Base-by-base conservation (phyloP, 1,140 invertebrate species). In the Conus ventricosus region DNA sequence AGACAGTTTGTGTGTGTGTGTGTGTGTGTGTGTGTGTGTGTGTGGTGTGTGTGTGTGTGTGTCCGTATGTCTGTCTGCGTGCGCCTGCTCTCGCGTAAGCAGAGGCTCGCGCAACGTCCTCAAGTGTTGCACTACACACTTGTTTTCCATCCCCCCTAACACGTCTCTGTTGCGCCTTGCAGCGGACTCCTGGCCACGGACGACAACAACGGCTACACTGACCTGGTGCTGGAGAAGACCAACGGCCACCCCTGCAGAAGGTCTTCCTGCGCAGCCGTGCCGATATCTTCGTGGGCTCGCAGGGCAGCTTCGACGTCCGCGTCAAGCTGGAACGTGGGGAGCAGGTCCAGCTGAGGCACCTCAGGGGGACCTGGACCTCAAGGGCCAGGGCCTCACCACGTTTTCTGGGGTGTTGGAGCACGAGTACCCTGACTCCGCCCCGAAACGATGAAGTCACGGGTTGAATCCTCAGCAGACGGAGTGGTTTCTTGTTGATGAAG, bases 261-360 rank as follows among this genome's bases (percentile, higher is more conserved):
- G 51, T 81, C 80, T 81, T 81, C 51, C 80, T 81, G 11, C 39
- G 80, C 7, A 20, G 10, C 15, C 27, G 51, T 6, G 80, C 23
- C 51, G 80, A 81, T 51, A 81, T 81, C 80, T 54, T 54, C 39
- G 51, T 54, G 51, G 2, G 51, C 51, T 54, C 39, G 5, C 80
- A 81, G 2, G 80, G 80, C 80, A 81, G 80, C 80, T 81, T 81
- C 80, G 27, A 81, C 80, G 80, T 81, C 15, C 39, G 80, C 5
- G 13, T 8, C 80, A 81, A 54, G 51, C 80, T 81, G 39, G 51
- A 81, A 13, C 39, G 80, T 4, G 80, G 80, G 51, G 80, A 81
- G 80, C 51, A 81, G 39, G 80, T 81, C 17, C 80, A 23, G 23
- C 27, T 81, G 27, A 39, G 80, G 17, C 80, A 81, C 51, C 80